Base-by-base conservation (phyloP, 2,888 invertebrate genomes). In the Agrotis exclamationis region DNA sequence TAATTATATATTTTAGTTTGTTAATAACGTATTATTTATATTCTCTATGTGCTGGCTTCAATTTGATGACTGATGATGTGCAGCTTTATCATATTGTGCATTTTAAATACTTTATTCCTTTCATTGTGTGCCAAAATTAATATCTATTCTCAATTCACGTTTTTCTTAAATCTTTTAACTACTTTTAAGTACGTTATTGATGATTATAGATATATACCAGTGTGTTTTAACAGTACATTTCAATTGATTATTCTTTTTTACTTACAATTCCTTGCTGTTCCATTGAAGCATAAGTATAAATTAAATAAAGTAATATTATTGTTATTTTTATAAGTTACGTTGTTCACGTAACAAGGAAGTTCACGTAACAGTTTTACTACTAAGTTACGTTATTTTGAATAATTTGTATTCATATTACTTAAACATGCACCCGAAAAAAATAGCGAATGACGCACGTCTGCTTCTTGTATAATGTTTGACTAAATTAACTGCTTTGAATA, bases 261-360 rank as follows among this genome's bases (percentile, higher is more conserved):
- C 96, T 96, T 94, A 96, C 96, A 94, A 95, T 93, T 95, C 95
- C 95, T 92, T 96, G 96, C 96, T 96, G 94, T 87, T 93, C 94
- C 93, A 90, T 90, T 87, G 94, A 93, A 87, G 95, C 95, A 93
- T 91, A 92, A 89, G 92, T 92, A 91, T 92, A 56, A 56, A 56
- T 39, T 56, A 87, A 89, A 87, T 88, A 86, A 92, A 74, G 70
- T 76, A 68, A 79, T 66, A 73, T 83, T 82, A 73, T 67, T 83
- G 47, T 62, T 53, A 63, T 76, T 60, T 63, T 53, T 39, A 22
- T 63, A 76, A 53, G 71, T 71, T 76, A 76, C 81, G 64, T 71
- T 51, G 33, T 51, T 33, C n/a, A 50, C 77, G 63, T 70, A 76
- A 76, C 77, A 64, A 50, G 63, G 57, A 51, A 45, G n/a, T 48